Evolutionary conservation across 2,113 vertebrate species (phyloP), one percentile per base, ranked within the genome.

Genomic region (Megatriorchis doriae): DNA sequence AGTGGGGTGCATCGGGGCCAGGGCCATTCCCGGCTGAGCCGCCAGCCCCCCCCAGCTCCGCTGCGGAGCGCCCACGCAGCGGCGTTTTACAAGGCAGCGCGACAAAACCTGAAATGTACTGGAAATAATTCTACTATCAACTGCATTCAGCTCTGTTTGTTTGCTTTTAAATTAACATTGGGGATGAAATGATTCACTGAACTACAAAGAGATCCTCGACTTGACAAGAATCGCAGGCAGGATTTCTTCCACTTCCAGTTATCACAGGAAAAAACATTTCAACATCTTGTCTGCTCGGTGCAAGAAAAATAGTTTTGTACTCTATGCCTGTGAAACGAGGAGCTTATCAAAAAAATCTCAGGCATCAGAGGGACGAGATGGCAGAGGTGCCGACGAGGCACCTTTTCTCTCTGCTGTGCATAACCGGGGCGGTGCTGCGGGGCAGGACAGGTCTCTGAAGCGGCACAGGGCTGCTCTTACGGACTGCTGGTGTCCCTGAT

Each of bases 151-250:
- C 83, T 86, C 94, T 87, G 95, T 96, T 96, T 97, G 96, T 95
- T 97, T 96, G 96, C 93, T 96, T 96, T 95, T 81, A 97, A 96
- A 96, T 97, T 94, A 95, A 94, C 95, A 80, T 81, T 3, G 65
- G 73, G 92, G 96, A 79, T 81, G 94, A 92, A 97, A 93, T 95
- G 82, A 96, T 96, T 96, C 96, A 89, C 72, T 81, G 96, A 94
- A 89, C 95, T 94, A 96, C 96, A 97, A 96, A 96, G 96, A 92
- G 96, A 91, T 96, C 72, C 92, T 86, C 23, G 21, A 6, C 90
- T 96, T 94, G 96, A 97, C 96, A 96, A 92, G 95, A 86, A 55
- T 94, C 21, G 58, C 92, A 86, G 94, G 95, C 83, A 90, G 92
- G 86, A 86, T 94, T 96, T 87, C 83, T 94, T 96, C 94, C 80